Base-by-base conservation (phyloP, 2,797 vertebrate genomes). In the Bradypus variegatus region DNA sequence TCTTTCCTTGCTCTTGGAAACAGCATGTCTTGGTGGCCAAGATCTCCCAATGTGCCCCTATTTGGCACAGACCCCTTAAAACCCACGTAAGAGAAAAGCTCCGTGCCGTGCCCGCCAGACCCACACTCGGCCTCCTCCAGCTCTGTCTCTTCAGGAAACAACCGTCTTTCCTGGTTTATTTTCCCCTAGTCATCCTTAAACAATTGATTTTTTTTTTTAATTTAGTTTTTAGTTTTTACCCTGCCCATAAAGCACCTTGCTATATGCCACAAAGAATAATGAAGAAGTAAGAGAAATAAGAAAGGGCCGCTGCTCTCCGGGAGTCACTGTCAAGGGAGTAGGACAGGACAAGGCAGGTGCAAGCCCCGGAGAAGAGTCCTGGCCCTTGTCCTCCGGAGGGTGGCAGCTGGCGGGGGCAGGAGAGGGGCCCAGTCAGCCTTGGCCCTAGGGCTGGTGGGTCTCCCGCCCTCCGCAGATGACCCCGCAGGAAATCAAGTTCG, bases 401-500 rank as follows among this genome's bases (percentile, higher is more conserved):
- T 64, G 76, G 29, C 69, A 31, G 21, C 23, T 19, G 36, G 33
- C 38, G 58, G 70, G 50, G 31, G 87, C 6, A 18, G 65, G 60
- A 70, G 58, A 38, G 82, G 67, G 78, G 15, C 48, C 14, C 0
- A 21, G 36, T 41, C 55, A 86, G 25, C 4, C 0, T 21, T 62
- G 75, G 55, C 41, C 21, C 33, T 62, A 75, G 67, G 67, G 67
- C 79, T 33, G 4, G 50, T 50, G 11, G 50, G 50, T 50, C 50
- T 29, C 8, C 76, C 27, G 6, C 67, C 91, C 91, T 72, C 92
- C 80, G 27, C 94, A 99, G 99, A 99, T 99, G 99, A 99, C 99
- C 1, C 98, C 97, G 0, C 98, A 98, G 0, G 99, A 99, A 97
- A 99, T 99, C 95, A 99, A 99, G 97, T 99, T 99, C 96, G 99